Percentiles rank a stretch among this genome's conserved stretches.
Evolutionary conservation across 1,140 invertebrate genomes (phyloP).

Genomic region (Ephestia elutella): DNA sequence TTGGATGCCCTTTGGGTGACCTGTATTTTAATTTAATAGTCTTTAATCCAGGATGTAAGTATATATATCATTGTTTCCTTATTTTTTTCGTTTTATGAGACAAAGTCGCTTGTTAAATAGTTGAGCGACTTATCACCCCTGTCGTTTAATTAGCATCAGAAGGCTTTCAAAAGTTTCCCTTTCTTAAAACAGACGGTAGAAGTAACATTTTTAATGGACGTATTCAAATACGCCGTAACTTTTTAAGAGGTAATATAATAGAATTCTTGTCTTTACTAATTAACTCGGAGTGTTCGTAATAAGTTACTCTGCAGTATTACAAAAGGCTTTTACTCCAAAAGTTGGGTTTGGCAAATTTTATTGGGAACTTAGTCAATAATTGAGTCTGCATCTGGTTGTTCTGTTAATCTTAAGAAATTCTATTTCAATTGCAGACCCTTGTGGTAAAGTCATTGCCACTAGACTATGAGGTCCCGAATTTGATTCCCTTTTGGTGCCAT

Average conservation of each 20-base stretch:
- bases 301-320: slow-evolving; percentile 7
- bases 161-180: slow-evolving; percentile 26
- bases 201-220: slow-evolving; percentile 16
- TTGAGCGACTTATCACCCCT: slow-evolving; percentile 52
- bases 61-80: slow-evolving; percentile 41
- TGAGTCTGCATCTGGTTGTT: too few relatives aligned
- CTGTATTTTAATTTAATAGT: too few relatives aligned
- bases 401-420: too few relatives aligned
- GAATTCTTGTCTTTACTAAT: slow-evolving; percentile 11
- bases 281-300: slow-evolving; percentile 8
- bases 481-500: too few relatives aligned
- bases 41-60: background rate
- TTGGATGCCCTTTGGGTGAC: too few relatives aligned
- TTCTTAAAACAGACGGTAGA: slow-evolving; percentile 21
- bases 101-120: slow-evolving; percentile 60
- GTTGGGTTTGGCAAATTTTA: slow-evolving; percentile 2
- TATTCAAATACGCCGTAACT: slow-evolving; percentile 16
- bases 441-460: too few relatives aligned
- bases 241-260: slow-evolving; percentile 19
- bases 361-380: too few relatives aligned
- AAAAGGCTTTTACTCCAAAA: slow-evolving; percentile 9
- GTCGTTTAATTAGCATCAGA: slow-evolving; percentile 51
- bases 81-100: slow-evolving; percentile 49
- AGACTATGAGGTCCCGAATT: too few relatives aligned
- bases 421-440: too few relatives aligned